Evolutionary conservation across 2,888 invertebrate species (phyloP).

Genomic region (Spisula subtruncata): DNA sequence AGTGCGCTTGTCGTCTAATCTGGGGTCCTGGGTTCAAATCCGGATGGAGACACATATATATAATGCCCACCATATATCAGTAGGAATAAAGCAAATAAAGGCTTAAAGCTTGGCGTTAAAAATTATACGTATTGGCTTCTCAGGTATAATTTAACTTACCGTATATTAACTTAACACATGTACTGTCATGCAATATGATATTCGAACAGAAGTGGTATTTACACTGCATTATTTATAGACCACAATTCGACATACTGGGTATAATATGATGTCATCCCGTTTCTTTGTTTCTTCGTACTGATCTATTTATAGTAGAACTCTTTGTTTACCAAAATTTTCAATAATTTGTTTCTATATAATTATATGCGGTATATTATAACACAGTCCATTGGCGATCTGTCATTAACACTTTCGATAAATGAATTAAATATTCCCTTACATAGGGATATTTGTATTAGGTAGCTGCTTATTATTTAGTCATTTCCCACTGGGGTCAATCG

Average conservation of each 20-base stretch:
- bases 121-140: too few relatives aligned
- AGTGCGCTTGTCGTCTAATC: too few relatives aligned
- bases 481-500: background rate
- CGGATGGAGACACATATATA: too few relatives aligned
- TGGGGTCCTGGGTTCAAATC: too few relatives aligned
- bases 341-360: background rate
- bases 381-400: background rate
- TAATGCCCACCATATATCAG: too few relatives aligned
- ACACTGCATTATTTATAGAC: background rate
- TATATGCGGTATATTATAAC: too few relatives aligned
- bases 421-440: background rate
- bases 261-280: background rate
- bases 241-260: too few relatives aligned
- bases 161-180: too few relatives aligned
- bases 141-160: too few relatives aligned
- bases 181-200: background rate
- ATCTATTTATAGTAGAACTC: background rate
- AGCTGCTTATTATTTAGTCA: background rate
- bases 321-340: background rate
- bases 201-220: background rate
- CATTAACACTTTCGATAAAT: background rate
- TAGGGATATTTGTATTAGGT: background rate
- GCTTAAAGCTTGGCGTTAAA: too few relatives aligned
- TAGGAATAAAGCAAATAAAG: too few relatives aligned
- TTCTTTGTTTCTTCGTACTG: background rate